Conservation (phyloP, 2,888 invertebrate species). For the Melanotus villosus region DNA sequence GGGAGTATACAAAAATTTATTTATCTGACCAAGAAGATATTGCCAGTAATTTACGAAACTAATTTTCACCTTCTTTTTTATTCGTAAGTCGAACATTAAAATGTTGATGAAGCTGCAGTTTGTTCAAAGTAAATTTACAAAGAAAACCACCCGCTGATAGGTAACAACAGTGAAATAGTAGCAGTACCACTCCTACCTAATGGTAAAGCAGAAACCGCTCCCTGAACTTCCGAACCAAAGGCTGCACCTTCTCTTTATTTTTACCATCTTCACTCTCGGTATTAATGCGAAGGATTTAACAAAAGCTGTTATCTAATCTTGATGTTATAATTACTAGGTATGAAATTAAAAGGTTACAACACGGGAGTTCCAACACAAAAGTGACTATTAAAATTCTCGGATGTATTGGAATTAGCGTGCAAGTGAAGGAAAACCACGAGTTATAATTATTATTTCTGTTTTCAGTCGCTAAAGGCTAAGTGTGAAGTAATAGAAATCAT, state of each 20-base stretch:
- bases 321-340: constrained; percentile 14
- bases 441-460: constrained; percentile 10
- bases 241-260: constrained; percentile 42
- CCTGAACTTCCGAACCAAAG: constrained; percentile 43
- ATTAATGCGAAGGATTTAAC: constrained; percentile 4
- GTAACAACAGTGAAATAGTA: constrained; percentile 42
- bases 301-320: constrained; percentile 17
- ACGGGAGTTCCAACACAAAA: constrained; percentile 8
- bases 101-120: constrained; percentile 15
- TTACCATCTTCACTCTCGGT: constrained; percentile 28
- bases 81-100: background rate
- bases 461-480: constrained; percentile 12
- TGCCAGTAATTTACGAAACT: too few species aligned
- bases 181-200: constrained; percentile 41
- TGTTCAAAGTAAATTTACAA: constrained; percentile 12
- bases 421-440: constrained; percentile 7
- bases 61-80: background rate
- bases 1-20: too few species aligned
- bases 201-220: constrained; percentile 42
- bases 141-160: constrained; percentile 37
- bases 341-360: constrained; percentile 13
- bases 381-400: constrained; percentile 15
- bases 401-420: constrained; percentile 8
- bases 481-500: constrained; percentile 14
- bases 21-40: too few species aligned